Conservation (phyloP, 2,113 vertebrate genomes). For the Tor tambroides region DNA sequence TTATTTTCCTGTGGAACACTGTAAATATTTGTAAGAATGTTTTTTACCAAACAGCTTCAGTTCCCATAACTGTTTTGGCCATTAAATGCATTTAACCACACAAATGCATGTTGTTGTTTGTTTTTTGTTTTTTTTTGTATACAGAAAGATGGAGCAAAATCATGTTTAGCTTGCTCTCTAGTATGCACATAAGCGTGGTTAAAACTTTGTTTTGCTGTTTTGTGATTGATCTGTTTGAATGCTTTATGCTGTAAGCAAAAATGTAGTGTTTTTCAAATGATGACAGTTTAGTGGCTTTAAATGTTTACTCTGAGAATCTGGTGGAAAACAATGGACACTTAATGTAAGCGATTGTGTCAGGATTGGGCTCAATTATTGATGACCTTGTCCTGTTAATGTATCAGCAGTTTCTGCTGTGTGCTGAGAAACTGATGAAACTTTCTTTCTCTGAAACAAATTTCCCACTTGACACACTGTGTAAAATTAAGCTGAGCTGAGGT, state of each 20-base stretch:
- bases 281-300: neutral
- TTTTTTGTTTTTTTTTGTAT: no score
- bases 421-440: neutral
- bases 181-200: neutral
- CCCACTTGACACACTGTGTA: no score
- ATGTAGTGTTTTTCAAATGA: neutral
- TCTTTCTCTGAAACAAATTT: neutral
- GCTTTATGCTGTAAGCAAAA: no score
- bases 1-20: no score
- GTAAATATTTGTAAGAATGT: no score
- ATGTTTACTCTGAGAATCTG: slow-evolving; percentile 1
- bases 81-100: no score
- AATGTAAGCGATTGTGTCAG: neutral
- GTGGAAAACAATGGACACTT: neutral
- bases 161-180: neutral
- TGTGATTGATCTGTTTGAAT: neutral
- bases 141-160: neutral
- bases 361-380: neutral
- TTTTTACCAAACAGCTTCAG: no score
- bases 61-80: no score
- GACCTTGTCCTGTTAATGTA: neutral
- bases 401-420: neutral
- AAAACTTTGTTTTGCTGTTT: neutral
- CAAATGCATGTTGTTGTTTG: no score
- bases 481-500: slow-evolving; percentile 4